Evolutionary conservation across 2,888 invertebrate genomes (phyloP).

Genomic region (Athalia cordata): DNA sequence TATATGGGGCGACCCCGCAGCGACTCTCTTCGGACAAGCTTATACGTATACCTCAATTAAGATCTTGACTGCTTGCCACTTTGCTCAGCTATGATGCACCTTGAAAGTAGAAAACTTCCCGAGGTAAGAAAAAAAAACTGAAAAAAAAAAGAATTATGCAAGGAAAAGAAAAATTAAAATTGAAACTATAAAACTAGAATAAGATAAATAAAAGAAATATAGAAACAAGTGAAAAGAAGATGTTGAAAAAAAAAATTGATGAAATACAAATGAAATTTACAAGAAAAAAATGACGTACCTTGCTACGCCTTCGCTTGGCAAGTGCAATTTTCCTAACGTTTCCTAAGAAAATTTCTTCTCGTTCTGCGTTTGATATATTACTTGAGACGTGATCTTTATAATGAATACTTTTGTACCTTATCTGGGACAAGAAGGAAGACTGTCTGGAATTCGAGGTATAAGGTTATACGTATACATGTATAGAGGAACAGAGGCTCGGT

Average conservation of each 20-base stretch:
- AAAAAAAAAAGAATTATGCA: not conserved
- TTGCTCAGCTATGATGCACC: not conserved
- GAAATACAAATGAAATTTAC: too few relatives aligned
- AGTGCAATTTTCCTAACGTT: slow-evolving; percentile 22
- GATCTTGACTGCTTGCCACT: not conserved
- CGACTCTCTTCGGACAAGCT: not conserved
- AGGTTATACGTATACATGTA: slow-evolving; percentile 5
- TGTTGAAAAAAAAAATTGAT: too few relatives aligned
- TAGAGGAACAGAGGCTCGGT: not conserved
- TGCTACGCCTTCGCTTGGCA: slow-evolving; percentile 20
- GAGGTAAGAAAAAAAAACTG: not conserved
- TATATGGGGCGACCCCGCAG: not conserved
- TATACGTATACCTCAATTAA: slow-evolving; percentile 16
- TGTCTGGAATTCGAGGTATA: slow-evolving; percentile 36
- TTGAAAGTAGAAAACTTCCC: not conserved
- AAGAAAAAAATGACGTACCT: too few relatives aligned
- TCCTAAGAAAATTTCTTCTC: slow-evolving; percentile 13
- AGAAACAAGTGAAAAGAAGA: too few relatives aligned
- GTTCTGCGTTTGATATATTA: slow-evolving; percentile 29
- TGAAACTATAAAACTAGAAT: too few relatives aligned
- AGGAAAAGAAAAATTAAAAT: not conserved
- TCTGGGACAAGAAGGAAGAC: slow-evolving; percentile 28
- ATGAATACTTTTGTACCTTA: slow-evolving; percentile 41
- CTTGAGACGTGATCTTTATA: slow-evolving; percentile 35
- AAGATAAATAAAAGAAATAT: too few relatives aligned